phyloP scores from a whole-genome alignment of 2,113 vertebrate species.

The Pristiophorus japonicus region DNA sequence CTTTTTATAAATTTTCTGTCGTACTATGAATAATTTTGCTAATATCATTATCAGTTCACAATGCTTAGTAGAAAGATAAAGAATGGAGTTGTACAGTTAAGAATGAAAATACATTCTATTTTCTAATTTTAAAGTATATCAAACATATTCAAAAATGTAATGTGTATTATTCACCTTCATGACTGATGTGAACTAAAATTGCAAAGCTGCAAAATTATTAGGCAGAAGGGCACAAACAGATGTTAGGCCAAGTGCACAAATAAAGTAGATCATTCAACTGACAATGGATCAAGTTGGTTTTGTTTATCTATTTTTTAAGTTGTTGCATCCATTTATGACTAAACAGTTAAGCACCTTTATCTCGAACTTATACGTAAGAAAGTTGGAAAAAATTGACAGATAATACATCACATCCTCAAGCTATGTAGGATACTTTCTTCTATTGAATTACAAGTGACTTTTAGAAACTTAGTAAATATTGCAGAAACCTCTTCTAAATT shows the following conservation, averaged over 20 bases:
- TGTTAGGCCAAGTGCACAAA: background rate
- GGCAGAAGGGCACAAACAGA: constrained; percentile 4
- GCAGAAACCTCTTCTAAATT: background rate
- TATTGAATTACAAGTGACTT: background rate
- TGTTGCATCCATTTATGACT: background rate
- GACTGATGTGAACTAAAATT: background rate
- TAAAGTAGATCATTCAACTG: background rate
- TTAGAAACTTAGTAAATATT: background rate
- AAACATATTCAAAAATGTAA: background rate
- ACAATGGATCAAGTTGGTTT: background rate
- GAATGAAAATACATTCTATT: background rate
- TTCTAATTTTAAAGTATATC: background rate
- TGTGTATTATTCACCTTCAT: constrained; percentile 19
- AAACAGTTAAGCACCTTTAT: background rate
- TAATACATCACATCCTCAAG: background rate
- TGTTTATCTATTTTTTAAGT: background rate
- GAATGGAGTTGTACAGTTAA: background rate
- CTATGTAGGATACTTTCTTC: background rate
- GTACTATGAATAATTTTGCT: background rate
- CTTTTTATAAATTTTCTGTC: background rate
- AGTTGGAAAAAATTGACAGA: background rate
- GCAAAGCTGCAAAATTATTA: background rate
- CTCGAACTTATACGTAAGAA: background rate
- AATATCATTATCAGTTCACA: background rate
- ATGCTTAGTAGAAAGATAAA: background rate